Percentiles rank a stretch among this genome's conserved stretches.
Conservation (phyloP, 2,113 vertebrate species). For the Lethenteron camtschaticum region DNA sequence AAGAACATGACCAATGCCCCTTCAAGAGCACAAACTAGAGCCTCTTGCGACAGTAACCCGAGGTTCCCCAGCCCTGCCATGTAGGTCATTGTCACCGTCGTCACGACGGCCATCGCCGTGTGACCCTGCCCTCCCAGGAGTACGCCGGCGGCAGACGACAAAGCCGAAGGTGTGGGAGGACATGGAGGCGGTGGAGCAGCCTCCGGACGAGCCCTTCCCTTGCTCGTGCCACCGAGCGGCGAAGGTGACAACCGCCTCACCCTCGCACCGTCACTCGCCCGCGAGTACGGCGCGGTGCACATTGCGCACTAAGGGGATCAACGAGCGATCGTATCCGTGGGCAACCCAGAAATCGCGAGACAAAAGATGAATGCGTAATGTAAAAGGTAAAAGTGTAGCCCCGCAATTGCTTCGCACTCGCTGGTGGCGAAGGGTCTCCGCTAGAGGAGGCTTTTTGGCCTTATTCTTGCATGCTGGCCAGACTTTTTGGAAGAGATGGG, state of each 20-base stretch:
- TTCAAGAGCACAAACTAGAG: not conserved
- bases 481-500: too few species aligned
- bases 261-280: too few species aligned
- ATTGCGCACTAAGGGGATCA: too few species aligned
- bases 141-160: constrained; percentile 53
- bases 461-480: too few species aligned
- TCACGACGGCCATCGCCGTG: not conserved
- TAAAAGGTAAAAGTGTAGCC: too few species aligned
- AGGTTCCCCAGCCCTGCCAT: not conserved
- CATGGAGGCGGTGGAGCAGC: constrained; percentile 65
- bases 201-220: constrained; percentile 66
- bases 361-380: too few species aligned
- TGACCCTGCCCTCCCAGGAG: constrained; percentile 25
- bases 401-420: too few species aligned
- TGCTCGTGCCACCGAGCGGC: constrained; percentile 46
- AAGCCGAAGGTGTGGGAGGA: constrained; percentile 48
- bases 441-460: too few species aligned
- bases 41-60: not conserved
- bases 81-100: not conserved
- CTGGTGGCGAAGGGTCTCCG: too few species aligned
- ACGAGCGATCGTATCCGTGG: too few species aligned
- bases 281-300: too few species aligned
- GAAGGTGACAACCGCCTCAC: constrained; percentile 10
- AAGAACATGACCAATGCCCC: constrained; percentile 4
- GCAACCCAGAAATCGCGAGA: too few species aligned